Evolutionary conservation across 2,888 invertebrate species (phyloP), one percentile per base, ranked within the genome.

Genomic region (Himalopsyche japonica): DNA sequence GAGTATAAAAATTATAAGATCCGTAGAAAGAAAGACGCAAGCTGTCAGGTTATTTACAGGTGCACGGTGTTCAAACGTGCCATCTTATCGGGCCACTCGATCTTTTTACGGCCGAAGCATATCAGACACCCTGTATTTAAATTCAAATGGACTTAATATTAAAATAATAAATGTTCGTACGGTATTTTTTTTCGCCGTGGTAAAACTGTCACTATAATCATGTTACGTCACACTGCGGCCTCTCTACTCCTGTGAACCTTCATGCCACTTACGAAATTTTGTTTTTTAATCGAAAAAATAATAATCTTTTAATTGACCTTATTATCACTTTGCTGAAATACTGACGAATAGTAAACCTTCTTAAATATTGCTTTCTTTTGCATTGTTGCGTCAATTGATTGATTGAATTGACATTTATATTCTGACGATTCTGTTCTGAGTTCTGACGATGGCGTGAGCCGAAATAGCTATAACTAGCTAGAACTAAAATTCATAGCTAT

Each of bases 41-140:
- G 70, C 78, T 77, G 78, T 70, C 77, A 82, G 20, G 32, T 32
- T 57, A 37, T 20, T 32, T 85, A 85, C 85, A 86, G 86, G 85
- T 86, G 86, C 83, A 84, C 83, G 79, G 85, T 76, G 86, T 15
- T 82, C 49, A 43, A 82, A 81, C 70, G 79, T 57, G 79, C 49
- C 20, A 47, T 48, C 64, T 86, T 86, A 87, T 87, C 87, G 82
- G 49, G 80, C 57, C 81, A 57, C 80, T 43, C 70, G 82, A 87
- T 87, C 87, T 86, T 83, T 83, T 80, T 82, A 87, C 86, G 84
- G 80, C 82, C 84, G 70, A 49, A 81, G 86, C 84, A 82, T 87
- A 86, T 86, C 87, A 86, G 86, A 86, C 86, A 87, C 87, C 86
- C 87, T 85, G 87, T 87, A 87, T 84, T 87, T 87, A 87, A 86